These are phyloP conservation scores for Drosophila prosaltans DNA, from an alignment of 1,140 invertebrate genomes.

Conservation along the genomic window DNA sequence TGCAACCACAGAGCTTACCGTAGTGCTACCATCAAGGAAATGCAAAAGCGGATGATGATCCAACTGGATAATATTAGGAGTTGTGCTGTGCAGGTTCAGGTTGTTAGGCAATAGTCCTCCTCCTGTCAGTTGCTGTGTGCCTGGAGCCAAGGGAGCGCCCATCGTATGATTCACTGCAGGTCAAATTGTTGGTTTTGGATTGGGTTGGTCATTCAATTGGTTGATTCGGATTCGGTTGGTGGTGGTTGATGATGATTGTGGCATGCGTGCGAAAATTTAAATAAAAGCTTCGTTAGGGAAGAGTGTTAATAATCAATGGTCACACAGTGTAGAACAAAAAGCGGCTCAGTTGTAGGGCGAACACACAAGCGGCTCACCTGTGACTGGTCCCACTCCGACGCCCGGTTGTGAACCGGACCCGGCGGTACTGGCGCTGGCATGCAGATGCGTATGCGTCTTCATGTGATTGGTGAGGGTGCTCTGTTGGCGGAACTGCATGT, in stretches of 20 bases:
- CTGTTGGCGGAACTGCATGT: constrained; percentile 81
- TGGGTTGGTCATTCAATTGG: constrained; percentile 30
- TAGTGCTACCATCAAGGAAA: constrained; percentile 79
- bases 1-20: constrained; percentile 75
- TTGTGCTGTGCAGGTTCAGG: constrained; percentile 71
- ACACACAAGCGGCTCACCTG: constrained; percentile 67
- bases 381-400: constrained; percentile 36
- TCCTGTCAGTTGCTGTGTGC: constrained; percentile 67
- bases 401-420: constrained; percentile 46
- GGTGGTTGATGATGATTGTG: constrained; percentile 16
- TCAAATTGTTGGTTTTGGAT: constrained; percentile 2
- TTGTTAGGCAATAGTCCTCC: constrained; percentile 66
- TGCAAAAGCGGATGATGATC: constrained; percentile 80
- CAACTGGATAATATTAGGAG: constrained; percentile 69
- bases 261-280: constrained; percentile 83
- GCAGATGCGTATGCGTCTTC: constrained; percentile 81
- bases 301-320: constrained; percentile 77
- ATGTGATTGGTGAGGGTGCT: constrained; percentile 82
- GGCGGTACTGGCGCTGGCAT: constrained; percentile 39
- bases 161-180: constrained; percentile 72
- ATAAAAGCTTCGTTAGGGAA: constrained; percentile 83
- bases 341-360: constrained; percentile 76
- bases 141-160: constrained; percentile 64
- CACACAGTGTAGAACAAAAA: constrained; percentile 79
- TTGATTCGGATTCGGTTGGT: constrained; percentile 30